Evolutionary conservation across 2,113 vertebrate genomes (phyloP), one percentile per base, ranked within the genome.

Genomic region (Pygoscelis antarcticus): DNA sequence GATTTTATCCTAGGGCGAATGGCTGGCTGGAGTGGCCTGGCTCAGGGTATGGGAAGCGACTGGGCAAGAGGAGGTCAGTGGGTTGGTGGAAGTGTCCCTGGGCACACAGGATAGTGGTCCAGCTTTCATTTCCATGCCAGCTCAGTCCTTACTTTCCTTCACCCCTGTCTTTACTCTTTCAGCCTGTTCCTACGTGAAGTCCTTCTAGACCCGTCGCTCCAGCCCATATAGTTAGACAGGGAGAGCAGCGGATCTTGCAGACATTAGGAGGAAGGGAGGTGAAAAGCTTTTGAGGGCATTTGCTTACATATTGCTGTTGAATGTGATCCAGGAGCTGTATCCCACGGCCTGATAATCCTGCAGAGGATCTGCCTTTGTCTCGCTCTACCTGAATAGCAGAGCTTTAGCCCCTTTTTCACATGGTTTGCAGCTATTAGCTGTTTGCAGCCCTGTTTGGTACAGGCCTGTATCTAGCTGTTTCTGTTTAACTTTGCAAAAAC

Each of bases 401-500:
- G 78, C 44, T 93, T 54, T 92, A 95, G 34, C 36, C 75, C 66
- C 77, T 77, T 92, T 90, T 72, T 94, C 70, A 72, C 60, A 13
- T 44, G 20, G 46, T 10, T 74, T 3, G 2, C 2, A 3, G 22
- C 38, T 57, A 25, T 69, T 66, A 89, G 89, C 76, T 74, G 38
- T 94, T 96, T 84, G 60, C 38, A 78, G 25, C 51, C 40, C 32
- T 78, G 36, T 83, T 87, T 95, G 93, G 91, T 90, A 85, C 46
- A 55, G 74, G 61, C 44, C 66, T 29, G 47, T 87, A 49, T 92
- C 92, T 64, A 78, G 78, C 54, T 95, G 62, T 85, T 91, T 92
- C 78, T 92, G 86, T 88, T 94, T 92, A 97, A 84, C 72, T 89
- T 89, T 71, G 75, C 68, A 69, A 92, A 87, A 61, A 7, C n/a